Evolutionary conservation across 2,797 vertebrate species (phyloP).

Genomic region (Acrocephalus scirpaceus): DNA sequence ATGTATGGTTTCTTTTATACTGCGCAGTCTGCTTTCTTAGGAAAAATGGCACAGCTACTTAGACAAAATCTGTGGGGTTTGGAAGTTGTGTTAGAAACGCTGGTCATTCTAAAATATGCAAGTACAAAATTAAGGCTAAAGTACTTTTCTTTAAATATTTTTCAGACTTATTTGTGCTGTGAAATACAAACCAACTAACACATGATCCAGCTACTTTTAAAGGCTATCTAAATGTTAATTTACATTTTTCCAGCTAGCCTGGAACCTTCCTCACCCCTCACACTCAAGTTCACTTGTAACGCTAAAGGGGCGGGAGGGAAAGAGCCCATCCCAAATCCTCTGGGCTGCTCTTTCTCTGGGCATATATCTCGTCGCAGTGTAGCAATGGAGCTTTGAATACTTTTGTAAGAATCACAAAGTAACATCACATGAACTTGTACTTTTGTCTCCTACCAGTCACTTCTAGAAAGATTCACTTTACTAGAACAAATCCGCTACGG

Average conservation of each 20-base stretch:
- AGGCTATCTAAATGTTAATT: slow-evolving; percentile 31
- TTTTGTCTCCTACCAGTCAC: slow-evolving; percentile 62
- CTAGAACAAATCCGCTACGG: slow-evolving; percentile 69
- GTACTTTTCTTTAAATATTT: slow-evolving; percentile 10
- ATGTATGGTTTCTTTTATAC: not conserved
- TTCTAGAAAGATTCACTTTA: slow-evolving; percentile 73
- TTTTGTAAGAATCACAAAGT: slow-evolving; percentile 57
- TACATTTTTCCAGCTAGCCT: slow-evolving; percentile 11
- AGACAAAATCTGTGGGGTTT: not conserved
- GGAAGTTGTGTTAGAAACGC: not conserved
- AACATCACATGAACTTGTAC: slow-evolving; percentile 65
- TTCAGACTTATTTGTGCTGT: not conserved
- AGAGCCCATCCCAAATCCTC: not conserved
- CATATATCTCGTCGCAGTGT: not conserved
- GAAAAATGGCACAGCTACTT: not conserved
- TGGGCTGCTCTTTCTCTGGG: not conserved
- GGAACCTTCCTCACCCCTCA: not conserved
- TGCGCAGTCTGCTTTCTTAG: not conserved
- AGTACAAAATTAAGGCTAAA: not conserved
- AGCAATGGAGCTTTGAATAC: slow-evolving; percentile 45
- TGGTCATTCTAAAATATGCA: not conserved
- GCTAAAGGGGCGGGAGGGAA: not conserved
- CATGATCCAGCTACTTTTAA: slow-evolving; percentile 16
- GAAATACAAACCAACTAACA: not conserved
- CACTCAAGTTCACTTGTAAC: slow-evolving; percentile 28